phyloP scores from a whole-genome alignment of 2,113 vertebrate species.

The Spea multiplicata region DNA sequence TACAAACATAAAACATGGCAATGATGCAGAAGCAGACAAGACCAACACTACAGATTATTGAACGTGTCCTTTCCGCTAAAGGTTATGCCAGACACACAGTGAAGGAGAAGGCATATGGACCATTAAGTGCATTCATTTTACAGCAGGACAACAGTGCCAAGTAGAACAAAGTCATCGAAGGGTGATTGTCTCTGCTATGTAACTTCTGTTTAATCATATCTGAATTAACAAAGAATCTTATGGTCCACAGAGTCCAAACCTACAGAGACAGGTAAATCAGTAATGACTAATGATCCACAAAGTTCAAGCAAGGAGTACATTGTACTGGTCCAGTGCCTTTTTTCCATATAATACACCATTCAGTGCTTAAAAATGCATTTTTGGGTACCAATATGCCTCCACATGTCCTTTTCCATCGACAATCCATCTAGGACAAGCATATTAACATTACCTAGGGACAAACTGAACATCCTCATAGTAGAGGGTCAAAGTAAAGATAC shows the following conservation, averaged over 20 bases:
- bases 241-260: conserved; percentile 5
- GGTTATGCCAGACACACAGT: conserved; percentile 1
- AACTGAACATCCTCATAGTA: no score
- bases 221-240: conserved; percentile 29
- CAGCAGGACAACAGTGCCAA: conserved; percentile 1
- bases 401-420: no score
- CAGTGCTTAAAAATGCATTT: no score
- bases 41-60: neutral
- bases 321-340: neutral
- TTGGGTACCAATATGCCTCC: no score
- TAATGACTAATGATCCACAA: conserved; percentile 13
- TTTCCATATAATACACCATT: neutral
- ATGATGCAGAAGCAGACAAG: conserved; percentile 10
- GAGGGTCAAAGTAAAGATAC: no score
- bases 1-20: neutral
- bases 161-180: conserved; percentile 26
- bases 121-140: conserved; percentile 31
- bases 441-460: no score
- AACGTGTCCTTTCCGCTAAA: conserved; percentile 30
- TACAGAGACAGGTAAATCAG: conserved; percentile 1
- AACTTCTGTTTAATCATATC: conserved; percentile 29
- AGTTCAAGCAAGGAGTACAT: neutral
- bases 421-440: no score
- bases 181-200: conserved; percentile 13
- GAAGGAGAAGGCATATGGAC: conserved; percentile 9